Conservation (phyloP, 2,888 invertebrate species). For the Ormyrus pomaceus region DNA sequence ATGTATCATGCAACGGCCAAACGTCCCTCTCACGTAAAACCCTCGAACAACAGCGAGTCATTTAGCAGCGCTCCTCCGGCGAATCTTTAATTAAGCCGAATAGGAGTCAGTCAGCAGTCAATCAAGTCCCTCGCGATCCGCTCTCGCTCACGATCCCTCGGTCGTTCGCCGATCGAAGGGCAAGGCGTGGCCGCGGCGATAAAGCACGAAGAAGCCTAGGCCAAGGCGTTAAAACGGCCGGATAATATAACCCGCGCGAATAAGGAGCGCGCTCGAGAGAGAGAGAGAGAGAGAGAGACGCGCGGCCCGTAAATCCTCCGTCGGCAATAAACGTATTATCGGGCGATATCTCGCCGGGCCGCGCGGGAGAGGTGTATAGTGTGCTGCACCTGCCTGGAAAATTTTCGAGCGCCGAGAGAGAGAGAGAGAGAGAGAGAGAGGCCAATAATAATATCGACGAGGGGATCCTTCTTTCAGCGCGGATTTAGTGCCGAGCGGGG, state of each 20-base stretch:
- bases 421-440: constrained; percentile 19
- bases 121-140: constrained; percentile 1
- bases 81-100: constrained; percentile 32
- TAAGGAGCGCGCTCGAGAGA: neutral
- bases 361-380: neutral
- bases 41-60: constrained; percentile 7
- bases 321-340: constrained; percentile 66
- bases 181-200: constrained; percentile 20
- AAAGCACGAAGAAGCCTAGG: neutral
- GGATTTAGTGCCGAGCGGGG: neutral
- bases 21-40: neutral
- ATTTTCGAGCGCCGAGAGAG: neutral
- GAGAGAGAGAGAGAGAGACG: neutral
- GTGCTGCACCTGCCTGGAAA: constrained; percentile 56
- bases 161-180: constrained; percentile 12
- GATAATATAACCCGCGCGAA: constrained; percentile 6
- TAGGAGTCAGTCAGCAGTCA: constrained; percentile 25
- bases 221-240: constrained; percentile 8
- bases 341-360: constrained; percentile 51
- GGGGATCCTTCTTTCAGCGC: neutral
- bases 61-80: neutral
- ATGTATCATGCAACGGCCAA: too few relatives aligned
- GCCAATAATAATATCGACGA: constrained; percentile 24
- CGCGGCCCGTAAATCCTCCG: constrained; percentile 63
- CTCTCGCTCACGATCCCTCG: constrained; percentile 6